Evolutionary conservation across 2,888 invertebrate genomes (phyloP).

Genomic region (Melangyna quadrimaculata): DNA sequence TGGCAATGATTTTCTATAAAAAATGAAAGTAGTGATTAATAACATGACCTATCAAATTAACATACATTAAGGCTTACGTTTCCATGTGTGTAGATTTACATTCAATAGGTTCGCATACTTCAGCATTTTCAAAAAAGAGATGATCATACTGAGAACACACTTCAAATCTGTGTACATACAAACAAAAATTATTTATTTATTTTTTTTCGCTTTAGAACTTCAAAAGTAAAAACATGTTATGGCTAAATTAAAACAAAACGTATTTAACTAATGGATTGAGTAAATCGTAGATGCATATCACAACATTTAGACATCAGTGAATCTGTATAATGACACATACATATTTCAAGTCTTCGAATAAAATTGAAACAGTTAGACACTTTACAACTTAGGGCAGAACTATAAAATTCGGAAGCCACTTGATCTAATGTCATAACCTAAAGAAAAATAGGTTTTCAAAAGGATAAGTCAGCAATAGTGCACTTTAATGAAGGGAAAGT

Average conservation of each 20-base stretch:
- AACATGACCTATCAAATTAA: background rate
- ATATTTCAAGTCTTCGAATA: background rate
- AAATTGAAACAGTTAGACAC: background rate
- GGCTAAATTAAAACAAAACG: background rate
- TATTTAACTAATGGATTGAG: background rate
- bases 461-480: no score
- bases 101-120: constrained; percentile 75
- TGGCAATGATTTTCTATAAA: constrained; percentile 72
- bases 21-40: background rate
- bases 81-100: constrained; percentile 74
- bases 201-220: background rate
- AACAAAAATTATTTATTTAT: background rate
- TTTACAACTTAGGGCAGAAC: no score
- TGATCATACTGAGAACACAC: constrained; percentile 75
- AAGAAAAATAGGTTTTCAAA: no score
- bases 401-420: no score
- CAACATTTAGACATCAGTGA: background rate
- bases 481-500: no score
- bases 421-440: no score
- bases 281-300: background rate
- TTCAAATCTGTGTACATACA: constrained; percentile 73
- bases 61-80: constrained; percentile 73
- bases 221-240: background rate
- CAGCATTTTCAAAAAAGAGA: constrained; percentile 72
- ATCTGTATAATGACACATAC: background rate